phyloP scores from a whole-genome alignment of 2,888 invertebrate genomes.

The Mythimna vitellina region DNA sequence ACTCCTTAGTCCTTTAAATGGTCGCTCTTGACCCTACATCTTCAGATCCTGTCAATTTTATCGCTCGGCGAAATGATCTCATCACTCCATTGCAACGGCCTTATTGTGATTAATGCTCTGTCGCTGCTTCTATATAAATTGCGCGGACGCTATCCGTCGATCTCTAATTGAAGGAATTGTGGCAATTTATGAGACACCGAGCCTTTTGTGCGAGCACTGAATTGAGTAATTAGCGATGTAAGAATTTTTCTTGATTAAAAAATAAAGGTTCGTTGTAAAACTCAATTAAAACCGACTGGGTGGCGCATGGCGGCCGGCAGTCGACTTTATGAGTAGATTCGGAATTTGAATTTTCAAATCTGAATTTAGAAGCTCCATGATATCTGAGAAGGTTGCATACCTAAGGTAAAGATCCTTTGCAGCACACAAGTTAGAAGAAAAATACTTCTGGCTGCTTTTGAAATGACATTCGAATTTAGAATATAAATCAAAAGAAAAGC shows the following conservation, averaged over 20 bases:
- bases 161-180: conserved; percentile 85
- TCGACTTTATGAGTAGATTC: conserved; percentile 27
- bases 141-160: conserved; percentile 81
- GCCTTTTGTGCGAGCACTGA: conserved; percentile 71
- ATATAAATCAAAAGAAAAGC: not conserved
- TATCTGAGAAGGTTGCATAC: not conserved
- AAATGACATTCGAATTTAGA: not conserved
- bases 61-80: conserved; percentile 76
- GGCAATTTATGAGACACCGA: conserved; percentile 77
- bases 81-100: conserved; percentile 72
- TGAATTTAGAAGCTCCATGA: not conserved
- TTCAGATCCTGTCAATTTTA: conserved; percentile 63
- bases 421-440: not conserved
- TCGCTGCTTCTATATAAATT: conserved; percentile 71
- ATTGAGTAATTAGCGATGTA: conserved; percentile 83
- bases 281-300: conserved; percentile 62
- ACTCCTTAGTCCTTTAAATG: conserved; percentile 56
- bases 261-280: conserved; percentile 71
- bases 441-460: not conserved
- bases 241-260: conserved; percentile 75
- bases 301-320: conserved; percentile 40
- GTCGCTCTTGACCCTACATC: conserved; percentile 57
- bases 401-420: not conserved
- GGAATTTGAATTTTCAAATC: conserved; percentile 17
- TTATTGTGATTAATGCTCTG: conserved; percentile 81